These are phyloP conservation scores for Dasysyrphus albostriatus DNA, from an alignment of 2,888 invertebrate species.

Conservation along the genomic window DNA sequence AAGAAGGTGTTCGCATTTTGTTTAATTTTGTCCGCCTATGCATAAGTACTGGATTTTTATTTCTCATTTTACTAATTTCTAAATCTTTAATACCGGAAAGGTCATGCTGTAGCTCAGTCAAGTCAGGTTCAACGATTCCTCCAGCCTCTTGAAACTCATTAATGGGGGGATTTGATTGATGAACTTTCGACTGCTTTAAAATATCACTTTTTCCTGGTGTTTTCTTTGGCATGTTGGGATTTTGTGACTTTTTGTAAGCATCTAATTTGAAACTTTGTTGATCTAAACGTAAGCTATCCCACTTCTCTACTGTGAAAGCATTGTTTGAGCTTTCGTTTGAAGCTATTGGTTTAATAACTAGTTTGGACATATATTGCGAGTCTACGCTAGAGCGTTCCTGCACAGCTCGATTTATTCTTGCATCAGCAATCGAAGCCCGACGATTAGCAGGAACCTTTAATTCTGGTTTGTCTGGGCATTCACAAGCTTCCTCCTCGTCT, in stretches of 20 bases:
- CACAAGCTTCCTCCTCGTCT: slow-evolving; percentile 91
- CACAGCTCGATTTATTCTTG: slow-evolving; percentile 89
- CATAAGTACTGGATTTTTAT: slow-evolving; percentile 82
- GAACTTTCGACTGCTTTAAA: slow-evolving; percentile 41
- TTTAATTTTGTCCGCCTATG: slow-evolving; percentile 89
- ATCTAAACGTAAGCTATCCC: slow-evolving; percentile 50
- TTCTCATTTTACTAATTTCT: slow-evolving; percentile 81
- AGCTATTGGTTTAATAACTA: slow-evolving; percentile 58
- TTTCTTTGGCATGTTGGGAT: slow-evolving; percentile 19
- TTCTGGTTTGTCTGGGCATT: slow-evolving; percentile 85
- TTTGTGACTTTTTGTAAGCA: slow-evolving; percentile 48
- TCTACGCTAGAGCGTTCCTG: slow-evolving; percentile 85
- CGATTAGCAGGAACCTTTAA: slow-evolving; percentile 85
- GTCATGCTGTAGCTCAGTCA: slow-evolving; percentile 54
- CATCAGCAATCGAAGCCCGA: slow-evolving; percentile 92
- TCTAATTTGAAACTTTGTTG: slow-evolving; percentile 46
- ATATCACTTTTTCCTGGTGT: slow-evolving; percentile 49
- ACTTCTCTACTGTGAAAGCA: slow-evolving; percentile 31
- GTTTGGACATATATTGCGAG: slow-evolving; percentile 60
- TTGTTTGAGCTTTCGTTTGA: slow-evolving; percentile 47
- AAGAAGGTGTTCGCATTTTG: slow-evolving; percentile 92
- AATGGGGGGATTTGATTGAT: slow-evolving; percentile 59
- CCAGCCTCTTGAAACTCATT: slow-evolving; percentile 60
- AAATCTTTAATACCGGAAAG: slow-evolving; percentile 80
- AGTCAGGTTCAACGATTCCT: slow-evolving; percentile 34